Conservation (phyloP, 2,113 vertebrate species). For the Elachura formosa region DNA sequence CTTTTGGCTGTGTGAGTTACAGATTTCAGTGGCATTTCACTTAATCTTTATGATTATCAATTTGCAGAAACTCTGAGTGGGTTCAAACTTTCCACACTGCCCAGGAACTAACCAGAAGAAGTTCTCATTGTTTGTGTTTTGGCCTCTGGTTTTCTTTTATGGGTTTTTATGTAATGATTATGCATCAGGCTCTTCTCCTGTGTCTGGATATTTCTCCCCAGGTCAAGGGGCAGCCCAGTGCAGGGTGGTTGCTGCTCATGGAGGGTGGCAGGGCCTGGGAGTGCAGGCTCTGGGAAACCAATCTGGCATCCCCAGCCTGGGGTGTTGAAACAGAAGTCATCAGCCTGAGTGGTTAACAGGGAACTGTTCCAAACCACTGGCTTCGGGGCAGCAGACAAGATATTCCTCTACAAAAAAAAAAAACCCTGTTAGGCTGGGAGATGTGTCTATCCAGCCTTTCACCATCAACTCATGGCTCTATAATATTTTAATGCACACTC, state of each 20-base stretch:
- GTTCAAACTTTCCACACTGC: neutral
- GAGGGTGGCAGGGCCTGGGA: neutral
- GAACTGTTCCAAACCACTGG: neutral
- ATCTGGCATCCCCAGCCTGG: neutral
- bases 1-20: neutral
- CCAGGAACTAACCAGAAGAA: neutral
- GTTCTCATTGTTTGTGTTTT: neutral
- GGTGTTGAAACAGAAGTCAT: neutral
- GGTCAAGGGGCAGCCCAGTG: neutral
- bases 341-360: neutral
- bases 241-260: neutral
- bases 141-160: neutral
- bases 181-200: neutral
- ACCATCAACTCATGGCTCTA: fast-evolving
- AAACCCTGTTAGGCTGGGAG: neutral
- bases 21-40: constrained; percentile 10
- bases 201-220: neutral
- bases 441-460: neutral
- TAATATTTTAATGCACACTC: neutral
- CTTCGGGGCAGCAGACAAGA: neutral
- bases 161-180: neutral
- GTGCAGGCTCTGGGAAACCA: neutral
- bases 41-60: neutral
- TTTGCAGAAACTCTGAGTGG: neutral
- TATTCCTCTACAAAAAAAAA: neutral